Percentiles rank a stretch among this genome's conserved stretches.
phyloP scores from a whole-genome alignment of 2,888 invertebrate species.

The Torymus texanus region DNA sequence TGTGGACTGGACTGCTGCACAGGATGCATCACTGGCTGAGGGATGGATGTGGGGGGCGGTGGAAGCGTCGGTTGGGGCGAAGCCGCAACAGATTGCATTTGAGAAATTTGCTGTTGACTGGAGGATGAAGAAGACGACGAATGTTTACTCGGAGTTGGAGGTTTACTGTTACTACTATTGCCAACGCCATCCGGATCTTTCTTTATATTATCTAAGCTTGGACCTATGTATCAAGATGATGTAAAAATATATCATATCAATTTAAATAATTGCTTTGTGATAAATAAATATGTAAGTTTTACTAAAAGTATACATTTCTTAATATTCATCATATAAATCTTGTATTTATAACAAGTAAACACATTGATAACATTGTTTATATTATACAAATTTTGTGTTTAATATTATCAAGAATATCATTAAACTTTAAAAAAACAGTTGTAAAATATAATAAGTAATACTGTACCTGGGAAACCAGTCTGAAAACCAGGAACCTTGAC shows the following conservation, averaged over 20 bases:
- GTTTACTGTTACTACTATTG: constrained; percentile 68
- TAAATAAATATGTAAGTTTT: no score
- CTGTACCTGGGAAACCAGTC: constrained; percentile 81
- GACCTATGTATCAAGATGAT: constrained; percentile 75
- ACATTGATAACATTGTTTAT: not conserved
- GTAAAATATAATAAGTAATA: constrained; percentile 73
- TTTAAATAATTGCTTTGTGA: no score
- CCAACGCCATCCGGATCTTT: constrained; percentile 81
- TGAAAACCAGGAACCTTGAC: constrained; percentile 87
- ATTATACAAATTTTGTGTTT: constrained; percentile 62
- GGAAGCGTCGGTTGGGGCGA: constrained; percentile 75
- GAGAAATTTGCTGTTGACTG: constrained; percentile 61
- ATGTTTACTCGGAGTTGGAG: constrained; percentile 72
- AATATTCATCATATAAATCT: no score
- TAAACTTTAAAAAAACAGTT: no score
- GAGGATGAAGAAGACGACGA: constrained; percentile 63
- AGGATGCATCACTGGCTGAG: constrained; percentile 84
- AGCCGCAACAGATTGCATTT: constrained; percentile 70
- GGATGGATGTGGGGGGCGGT: constrained; percentile 80
- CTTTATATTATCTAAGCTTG: constrained; percentile 84
- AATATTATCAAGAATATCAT: no score
- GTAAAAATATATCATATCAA: no score
- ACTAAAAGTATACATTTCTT: no score
- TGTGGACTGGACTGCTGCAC: constrained; percentile 84
- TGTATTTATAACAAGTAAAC: not conserved